A percentile compares a stretch with the other conserved stretches of the same genome.
These are phyloP conservation scores for Benthosema pterotum DNA, from an alignment of 2,797 vertebrate genomes.

Conservation along the genomic window DNA sequence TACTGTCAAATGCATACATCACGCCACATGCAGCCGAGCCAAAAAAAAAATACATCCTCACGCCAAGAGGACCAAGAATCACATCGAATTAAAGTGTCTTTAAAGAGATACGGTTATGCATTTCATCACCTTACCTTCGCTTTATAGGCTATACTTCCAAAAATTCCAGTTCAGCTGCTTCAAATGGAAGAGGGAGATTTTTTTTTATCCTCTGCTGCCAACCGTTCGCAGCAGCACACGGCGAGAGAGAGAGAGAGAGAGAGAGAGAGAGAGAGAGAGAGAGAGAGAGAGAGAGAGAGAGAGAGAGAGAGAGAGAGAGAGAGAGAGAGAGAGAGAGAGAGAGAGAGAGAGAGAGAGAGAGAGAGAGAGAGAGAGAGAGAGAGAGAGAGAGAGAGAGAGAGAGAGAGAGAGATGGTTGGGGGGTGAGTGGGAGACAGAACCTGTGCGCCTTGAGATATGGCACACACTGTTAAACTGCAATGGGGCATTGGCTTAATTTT, in stretches of 20 bases:
- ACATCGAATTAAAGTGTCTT: neutral
- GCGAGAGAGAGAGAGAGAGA: conserved; percentile 37
- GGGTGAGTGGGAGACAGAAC: neutral
- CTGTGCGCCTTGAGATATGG: too few species aligned
- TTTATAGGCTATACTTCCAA: conserved; percentile 48
- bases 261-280: conserved; percentile 32
- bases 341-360: conserved; percentile 2
- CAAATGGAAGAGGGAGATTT: conserved; percentile 44
- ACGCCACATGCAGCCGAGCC: conserved; percentile 10
- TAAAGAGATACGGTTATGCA: conserved; percentile 12
- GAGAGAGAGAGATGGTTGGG: neutral
- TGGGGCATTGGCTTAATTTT: too few species aligned
- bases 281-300: conserved; percentile 25
- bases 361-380: neutral
- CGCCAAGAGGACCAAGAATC: neutral
- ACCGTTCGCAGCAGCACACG: conserved; percentile 63
- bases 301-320: conserved; percentile 4
- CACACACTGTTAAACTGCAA: too few species aligned
- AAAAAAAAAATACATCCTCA: conserved; percentile 12
- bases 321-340: neutral
- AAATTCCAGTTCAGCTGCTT: conserved; percentile 45
- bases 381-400: neutral
- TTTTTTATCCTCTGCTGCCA: conserved; percentile 51
- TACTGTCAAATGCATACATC: conserved; percentile 27
- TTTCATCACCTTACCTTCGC: conserved; percentile 60